These are phyloP conservation scores for Plusia festucae DNA, from an alignment of 2,888 invertebrate genomes.

Conservation along the genomic window DNA sequence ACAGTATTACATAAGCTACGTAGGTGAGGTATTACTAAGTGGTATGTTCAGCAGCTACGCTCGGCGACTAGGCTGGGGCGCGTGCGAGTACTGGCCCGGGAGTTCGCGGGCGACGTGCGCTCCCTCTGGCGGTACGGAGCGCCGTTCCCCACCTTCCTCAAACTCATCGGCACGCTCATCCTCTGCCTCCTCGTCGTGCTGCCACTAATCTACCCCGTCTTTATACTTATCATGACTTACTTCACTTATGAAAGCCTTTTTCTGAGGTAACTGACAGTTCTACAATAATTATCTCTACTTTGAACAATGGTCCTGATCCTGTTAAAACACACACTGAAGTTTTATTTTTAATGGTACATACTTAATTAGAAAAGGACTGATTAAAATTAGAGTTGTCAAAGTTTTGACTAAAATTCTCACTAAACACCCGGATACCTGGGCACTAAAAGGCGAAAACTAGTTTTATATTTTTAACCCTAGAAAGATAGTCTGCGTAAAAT, in stretches of 20 bases:
- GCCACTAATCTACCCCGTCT: conserved; percentile 82
- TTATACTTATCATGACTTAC: conserved; percentile 75
- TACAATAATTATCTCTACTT: not conserved
- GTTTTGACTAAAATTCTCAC: no score
- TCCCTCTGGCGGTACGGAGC: conserved; percentile 85
- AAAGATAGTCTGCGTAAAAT: no score
- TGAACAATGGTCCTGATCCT: not conserved
- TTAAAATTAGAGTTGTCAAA: no score
- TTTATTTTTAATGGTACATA: no score
- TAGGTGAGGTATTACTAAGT: conserved; percentile 19
- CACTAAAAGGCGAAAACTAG: no score
- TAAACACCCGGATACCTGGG: no score
- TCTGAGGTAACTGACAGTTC: conserved; percentile 76
- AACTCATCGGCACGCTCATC: conserved; percentile 80
- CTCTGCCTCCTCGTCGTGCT: conserved; percentile 77
- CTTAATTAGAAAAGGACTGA: no score
- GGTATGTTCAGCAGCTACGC: conserved; percentile 73
- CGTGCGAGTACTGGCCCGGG: conserved; percentile 72
- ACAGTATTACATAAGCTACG: not conserved
- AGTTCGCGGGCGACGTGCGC: conserved; percentile 78
- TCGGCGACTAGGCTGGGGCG: conserved; percentile 76
- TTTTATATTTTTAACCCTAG: no score
- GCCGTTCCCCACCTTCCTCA: conserved; percentile 86
- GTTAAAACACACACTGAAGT: no score
- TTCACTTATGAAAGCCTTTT: conserved; percentile 80